Base-by-base conservation (phyloP, 2,888 invertebrate species). In the Chymomyza amoena region DNA sequence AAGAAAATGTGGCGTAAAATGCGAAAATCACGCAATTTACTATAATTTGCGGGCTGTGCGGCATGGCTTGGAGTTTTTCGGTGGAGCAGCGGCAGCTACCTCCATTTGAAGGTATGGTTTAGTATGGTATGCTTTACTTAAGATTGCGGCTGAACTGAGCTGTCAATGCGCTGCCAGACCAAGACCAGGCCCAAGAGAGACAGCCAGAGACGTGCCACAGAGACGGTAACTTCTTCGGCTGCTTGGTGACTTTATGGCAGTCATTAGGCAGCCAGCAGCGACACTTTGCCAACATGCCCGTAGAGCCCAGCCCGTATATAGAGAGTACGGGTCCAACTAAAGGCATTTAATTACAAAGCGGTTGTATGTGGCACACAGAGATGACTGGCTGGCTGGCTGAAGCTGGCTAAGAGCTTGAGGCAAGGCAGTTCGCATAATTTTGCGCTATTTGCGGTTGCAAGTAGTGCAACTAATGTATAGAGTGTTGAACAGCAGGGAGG, bases 201-300 rank as follows among this genome's bases (percentile, higher is more conserved):
- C 39, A 13, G 13, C 13, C 18, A 45, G 13, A 10, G 39, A 45
- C 39, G 39, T 45, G 39, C 39, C 39, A 45, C 39, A 45, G 51
- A n/a, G 54, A 18, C 54, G 54, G 18, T 51, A 16, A 25, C 56
- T 57, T 52, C 62, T n/a, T n/a, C n/a, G n/a, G 62, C 50, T 62
- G 62, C 25, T 13, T 15, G 66, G 72, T n/a, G 75, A 81, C 81
- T 88, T 89, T 89, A 87, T 89, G 87, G 83, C 80, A 84, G 87
- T 87, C 89, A 88, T 89, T 89, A 88, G 85, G 81, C 86, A 88
- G 73, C 75, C 75, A 70, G 54, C 66, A 77, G 79, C 81, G 79
- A 81, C 84, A 84, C 84, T 84, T 84, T 74, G 77, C 75, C 71
- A 45, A 4, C 25, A 54, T 32, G 32, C 7, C 52, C 10, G 18